Conservation (phyloP, 92 coral and sea anemone species). For the Epizoanthus stellaris region DNA sequence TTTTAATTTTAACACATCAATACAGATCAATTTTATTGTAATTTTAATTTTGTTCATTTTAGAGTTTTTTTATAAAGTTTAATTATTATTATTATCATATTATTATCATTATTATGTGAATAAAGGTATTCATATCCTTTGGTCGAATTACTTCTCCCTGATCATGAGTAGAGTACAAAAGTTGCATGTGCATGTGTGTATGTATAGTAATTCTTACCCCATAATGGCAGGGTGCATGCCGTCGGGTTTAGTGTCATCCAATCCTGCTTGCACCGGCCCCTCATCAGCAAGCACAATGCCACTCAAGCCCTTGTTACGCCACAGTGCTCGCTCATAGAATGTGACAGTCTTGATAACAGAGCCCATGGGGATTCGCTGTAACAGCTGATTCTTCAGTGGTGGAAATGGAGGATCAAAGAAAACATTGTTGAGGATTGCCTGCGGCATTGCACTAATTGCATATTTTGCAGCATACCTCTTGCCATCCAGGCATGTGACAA, state of each 20-base stretch:
- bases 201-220: constrained; percentile 70
- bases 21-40: too few relatives aligned
- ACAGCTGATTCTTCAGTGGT: constrained; percentile 89
- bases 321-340: constrained; percentile 86
- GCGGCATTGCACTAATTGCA: constrained; percentile 98
- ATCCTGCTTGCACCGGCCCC: constrained; percentile 93
- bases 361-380: constrained; percentile 97
- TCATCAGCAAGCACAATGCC: constrained; percentile 83
- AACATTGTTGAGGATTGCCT: constrained; percentile 85
- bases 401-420: constrained; percentile 95
- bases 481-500: constrained; percentile 89
- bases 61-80: too few relatives aligned
- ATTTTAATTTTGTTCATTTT: too few relatives aligned
- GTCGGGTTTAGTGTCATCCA: constrained; percentile 97
- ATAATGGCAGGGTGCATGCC: constrained; percentile 95
- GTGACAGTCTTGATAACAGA: constrained; percentile 93
- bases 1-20: too few relatives aligned
- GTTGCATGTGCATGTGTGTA: background rate
- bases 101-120: too few relatives aligned
- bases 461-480: constrained; percentile 83
- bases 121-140: too few relatives aligned
- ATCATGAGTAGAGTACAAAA: too few relatives aligned
- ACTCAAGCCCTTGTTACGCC: constrained; percentile 86
- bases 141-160: too few relatives aligned
- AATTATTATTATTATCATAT: too few relatives aligned